Evolutionary conservation across 2,113 vertebrate species (phyloP), one percentile per base, ranked within the genome.

Genomic region (Cricetomys ansorgei): DNA sequence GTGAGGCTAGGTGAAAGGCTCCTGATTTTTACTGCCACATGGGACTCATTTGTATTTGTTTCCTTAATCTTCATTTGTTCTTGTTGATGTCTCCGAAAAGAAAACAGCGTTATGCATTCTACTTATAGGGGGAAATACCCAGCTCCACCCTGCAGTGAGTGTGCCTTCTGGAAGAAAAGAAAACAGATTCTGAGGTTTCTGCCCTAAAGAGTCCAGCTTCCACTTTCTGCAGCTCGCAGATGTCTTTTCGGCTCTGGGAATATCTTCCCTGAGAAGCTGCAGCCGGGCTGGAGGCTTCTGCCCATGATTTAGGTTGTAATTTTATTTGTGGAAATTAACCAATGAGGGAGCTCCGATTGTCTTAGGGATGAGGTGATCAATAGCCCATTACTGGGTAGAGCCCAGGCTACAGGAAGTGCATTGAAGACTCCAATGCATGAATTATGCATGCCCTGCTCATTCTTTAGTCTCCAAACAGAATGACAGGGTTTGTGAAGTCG

Each of bases 361-460:
- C 98, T 98, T 96, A 98, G 98, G 2, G 87, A 97, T 97, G 97
- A 97, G 97, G 97, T 98, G 98, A 99, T 99, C 99, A 96, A 99
- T 99, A 99, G 97, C 98, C 98, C 97, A 98, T 98, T 99, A 99
- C 98, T 98, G 98, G 97, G 97, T 97, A 80, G 98, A 98, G 97
- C 97, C 97, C 97, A 95, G 96, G 96, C 98, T 98, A 97, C 98
- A 99, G 99, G 98, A 99, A 99, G 98, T 97, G 97, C 97, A 97
- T 96, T 94, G 97, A 98, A 98, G 98, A 99, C 98, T 98, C 96
- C 97, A 98, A 98, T 98, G 97, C 97, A 98, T 99, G 98, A 99
- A 99, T 99, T 99, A 99, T 99, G 98, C 98, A 99, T 99, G 98
- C 97, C 95, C 93, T 97, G 98, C 98, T 98, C 96, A 97, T 98